Percentiles rank a stretch among this genome's conserved stretches.
These are phyloP conservation scores for Drosophila setosimentum DNA, from an alignment of 2,888 invertebrate genomes.

Conservation along the genomic window DNA sequence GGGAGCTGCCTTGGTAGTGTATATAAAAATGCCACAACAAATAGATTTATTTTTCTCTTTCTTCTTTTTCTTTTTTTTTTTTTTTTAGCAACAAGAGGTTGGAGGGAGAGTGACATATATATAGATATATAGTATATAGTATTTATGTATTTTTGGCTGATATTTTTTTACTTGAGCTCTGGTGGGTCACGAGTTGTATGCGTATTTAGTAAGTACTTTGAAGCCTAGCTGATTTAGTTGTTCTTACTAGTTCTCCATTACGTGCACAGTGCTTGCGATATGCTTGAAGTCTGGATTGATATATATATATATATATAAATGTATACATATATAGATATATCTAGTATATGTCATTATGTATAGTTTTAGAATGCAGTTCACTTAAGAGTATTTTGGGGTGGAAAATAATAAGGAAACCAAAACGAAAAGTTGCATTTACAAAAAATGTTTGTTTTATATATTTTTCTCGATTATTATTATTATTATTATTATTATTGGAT, in stretches of 20 bases:
- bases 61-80: not conserved
- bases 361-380: constrained; percentile 30
- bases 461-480: constrained; percentile 37
- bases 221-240: constrained; percentile 52
- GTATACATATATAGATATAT: constrained; percentile 38
- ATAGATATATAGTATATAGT: constrained; percentile 19
- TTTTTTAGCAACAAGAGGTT: constrained; percentile 53
- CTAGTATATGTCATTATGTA: constrained; percentile 22
- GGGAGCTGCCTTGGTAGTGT: constrained; percentile 51
- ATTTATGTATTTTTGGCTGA: constrained; percentile 34
- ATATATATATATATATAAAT: constrained; percentile 48
- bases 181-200: constrained; percentile 47
- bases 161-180: constrained; percentile 46
- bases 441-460: constrained; percentile 63
- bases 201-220: constrained; percentile 25
- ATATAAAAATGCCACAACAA: constrained; percentile 69
- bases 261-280: constrained; percentile 71
- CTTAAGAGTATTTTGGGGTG: constrained; percentile 31
- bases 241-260: constrained; percentile 12
- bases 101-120: constrained; percentile 51
- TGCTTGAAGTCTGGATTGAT: constrained; percentile 69
- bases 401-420: constrained; percentile 41
- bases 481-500: constrained; percentile 28
- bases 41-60: constrained; percentile 24
- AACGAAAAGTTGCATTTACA: constrained; percentile 52